phyloP scores from a whole-genome alignment of 2,888 invertebrate genomes.

The Perizoma flavofasciatum region DNA sequence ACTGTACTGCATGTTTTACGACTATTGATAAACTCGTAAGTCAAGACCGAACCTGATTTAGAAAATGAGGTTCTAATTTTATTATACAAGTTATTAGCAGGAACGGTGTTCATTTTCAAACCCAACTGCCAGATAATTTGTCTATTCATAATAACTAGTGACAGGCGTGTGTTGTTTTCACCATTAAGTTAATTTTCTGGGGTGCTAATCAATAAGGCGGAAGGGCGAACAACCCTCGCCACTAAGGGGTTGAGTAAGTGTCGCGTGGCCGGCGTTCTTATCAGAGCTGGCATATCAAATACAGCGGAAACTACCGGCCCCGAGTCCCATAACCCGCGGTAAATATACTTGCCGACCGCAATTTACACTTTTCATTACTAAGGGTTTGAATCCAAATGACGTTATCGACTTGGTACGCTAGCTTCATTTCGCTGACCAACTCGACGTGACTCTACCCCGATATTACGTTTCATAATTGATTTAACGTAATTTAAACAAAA shows the following conservation, averaged over 20 bases:
- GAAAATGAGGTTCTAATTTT: constrained; percentile 7
- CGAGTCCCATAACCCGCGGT: constrained; percentile 50
- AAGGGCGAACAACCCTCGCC: constrained; percentile 75
- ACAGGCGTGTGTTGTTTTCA: constrained; percentile 59
- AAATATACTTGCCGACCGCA: constrained; percentile 36
- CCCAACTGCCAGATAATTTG: constrained; percentile 31
- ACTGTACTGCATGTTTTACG: constrained; percentile 8
- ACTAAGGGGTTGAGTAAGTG: constrained; percentile 78
- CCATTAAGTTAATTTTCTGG: constrained; percentile 63
- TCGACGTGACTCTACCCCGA: constrained; percentile 6
- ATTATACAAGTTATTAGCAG: constrained; percentile 3
- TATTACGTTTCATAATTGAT: not conserved
- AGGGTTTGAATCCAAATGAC: constrained; percentile 31
- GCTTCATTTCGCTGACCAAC: constrained; percentile 13
- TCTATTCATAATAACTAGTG: constrained; percentile 41
- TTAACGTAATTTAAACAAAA: too few species aligned
- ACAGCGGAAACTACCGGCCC: constrained; percentile 65
- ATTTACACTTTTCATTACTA: constrained; percentile 38
- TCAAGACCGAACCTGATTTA: constrained; percentile 3
- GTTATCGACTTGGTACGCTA: constrained; percentile 29
- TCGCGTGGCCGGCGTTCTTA: constrained; percentile 75
- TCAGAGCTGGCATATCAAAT: constrained; percentile 79
- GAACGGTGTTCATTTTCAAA: constrained; percentile 19
- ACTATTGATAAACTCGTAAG: constrained; percentile 16
- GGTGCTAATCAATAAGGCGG: constrained; percentile 80